Base-by-base conservation (phyloP, 2,797 vertebrate genomes). In the Alcedo atthis region DNA sequence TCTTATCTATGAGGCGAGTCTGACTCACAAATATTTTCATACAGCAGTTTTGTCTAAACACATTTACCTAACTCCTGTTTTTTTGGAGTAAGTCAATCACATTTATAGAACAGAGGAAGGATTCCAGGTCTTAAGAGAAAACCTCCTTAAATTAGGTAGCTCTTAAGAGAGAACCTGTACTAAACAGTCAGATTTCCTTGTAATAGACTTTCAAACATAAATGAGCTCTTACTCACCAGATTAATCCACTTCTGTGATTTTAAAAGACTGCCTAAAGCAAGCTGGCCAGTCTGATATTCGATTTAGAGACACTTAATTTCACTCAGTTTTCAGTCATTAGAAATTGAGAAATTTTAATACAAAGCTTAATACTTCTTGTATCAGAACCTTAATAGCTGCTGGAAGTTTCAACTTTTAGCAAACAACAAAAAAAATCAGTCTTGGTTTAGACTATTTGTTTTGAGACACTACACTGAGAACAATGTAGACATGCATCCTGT, bases 401-500 rank as follows among this genome's bases (percentile, higher is more conserved):
- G 40, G 15, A 78, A 83, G 40, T 67, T 76, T 8, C 43, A 55
- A 30, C 62, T 55, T 66, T 37, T 26, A 32, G 15, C 26, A 84
- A 64, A 43, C 14, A 43, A 54, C 32, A 75, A 85, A n/a, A n/a
- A 55, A 59, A 80, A 42, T n/a, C 33, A 59, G 25, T 33, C 70
- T 77, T 37, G 8, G 42, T 90, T 88, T 77, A 54, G 32, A 70
- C 43, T 87, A 15, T 62, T 83, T 92, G 81, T 22, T 94, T 84
- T 84, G 79, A 91, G 63, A 86, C 49, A 61, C 61, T 80, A 49
- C 11, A 28, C 68, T 88, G 81, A 77, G 71, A 94, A 95, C 90
- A 95, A 91, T 62, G 81, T 30, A 71, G 78, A 85, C 62, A 33
- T 8, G 73, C 79, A 96, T 93, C 95, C 94, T 94, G 88, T 95